A percentile compares a stretch with the other conserved stretches of the same genome.
Conservation (phyloP, 1,140 invertebrate genomes). For the Ruditapes philippinarum region DNA sequence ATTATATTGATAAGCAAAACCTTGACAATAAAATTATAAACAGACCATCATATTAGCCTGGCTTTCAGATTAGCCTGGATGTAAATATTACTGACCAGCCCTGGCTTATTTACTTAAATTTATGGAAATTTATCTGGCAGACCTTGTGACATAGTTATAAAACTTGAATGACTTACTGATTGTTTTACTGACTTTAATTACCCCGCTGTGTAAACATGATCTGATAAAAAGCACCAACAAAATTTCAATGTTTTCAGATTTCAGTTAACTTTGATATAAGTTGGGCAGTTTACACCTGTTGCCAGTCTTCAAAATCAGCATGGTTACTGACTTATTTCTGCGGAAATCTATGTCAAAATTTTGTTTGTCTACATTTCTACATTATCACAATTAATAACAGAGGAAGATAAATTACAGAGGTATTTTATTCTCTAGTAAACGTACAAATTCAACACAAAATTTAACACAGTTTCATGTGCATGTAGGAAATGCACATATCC, state of each 20-base stretch:
- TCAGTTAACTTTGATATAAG: not conserved
- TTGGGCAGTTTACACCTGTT: no score
- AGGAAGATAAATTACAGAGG: no score
- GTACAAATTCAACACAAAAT: no score
- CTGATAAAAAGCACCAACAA: not conserved
- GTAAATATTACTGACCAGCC: not conserved
- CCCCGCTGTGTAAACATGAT: not conserved
- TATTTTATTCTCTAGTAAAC: no score
- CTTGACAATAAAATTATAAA: no score
- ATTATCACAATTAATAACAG: no score
- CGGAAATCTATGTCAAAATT: not conserved
- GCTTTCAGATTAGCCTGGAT: no score
- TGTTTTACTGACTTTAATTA: constrained; percentile 20
- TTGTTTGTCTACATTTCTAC: no score
- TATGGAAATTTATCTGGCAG: not conserved
- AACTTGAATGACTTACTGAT: constrained; percentile 13
- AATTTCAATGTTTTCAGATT: not conserved
- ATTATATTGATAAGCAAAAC: no score
- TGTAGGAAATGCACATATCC: no score
- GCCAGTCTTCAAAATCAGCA: not conserved
- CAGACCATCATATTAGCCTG: no score
- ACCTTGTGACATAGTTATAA: not conserved
- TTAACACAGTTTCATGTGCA: no score
- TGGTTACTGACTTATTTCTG: not conserved
- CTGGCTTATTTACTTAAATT: not conserved